These are phyloP conservation scores for Aphidius colemani DNA, from an alignment of 2,888 invertebrate species.

Conservation along the genomic window DNA sequence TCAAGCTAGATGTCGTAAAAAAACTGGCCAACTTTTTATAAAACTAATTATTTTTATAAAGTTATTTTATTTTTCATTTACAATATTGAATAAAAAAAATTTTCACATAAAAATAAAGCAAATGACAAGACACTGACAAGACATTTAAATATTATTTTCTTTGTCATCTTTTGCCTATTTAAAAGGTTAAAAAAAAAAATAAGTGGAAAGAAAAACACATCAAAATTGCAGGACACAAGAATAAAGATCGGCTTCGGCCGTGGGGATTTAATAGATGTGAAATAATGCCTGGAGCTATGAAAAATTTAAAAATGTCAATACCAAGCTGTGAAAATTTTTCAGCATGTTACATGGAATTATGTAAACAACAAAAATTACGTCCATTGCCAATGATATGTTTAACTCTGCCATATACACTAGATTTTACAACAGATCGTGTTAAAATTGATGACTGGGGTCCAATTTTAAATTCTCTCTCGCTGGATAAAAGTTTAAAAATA, in stretches of 20 bases:
- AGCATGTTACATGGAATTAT: slow-evolving; percentile 54
- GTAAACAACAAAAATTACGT: slow-evolving; percentile 49
- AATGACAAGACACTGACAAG: background rate
- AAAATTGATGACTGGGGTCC: slow-evolving; percentile 79
- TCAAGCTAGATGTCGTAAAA: slow-evolving; percentile 20
- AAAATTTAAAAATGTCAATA: slow-evolving; percentile 37
- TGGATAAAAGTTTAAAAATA: slow-evolving; percentile 72
- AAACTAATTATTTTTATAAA: slow-evolving; percentile 5
- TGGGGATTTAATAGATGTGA: background rate
- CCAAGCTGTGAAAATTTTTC: slow-evolving; percentile 50
- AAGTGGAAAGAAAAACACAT: slow-evolving; percentile 21
- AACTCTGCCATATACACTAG: slow-evolving; percentile 62
- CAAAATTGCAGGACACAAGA: slow-evolving; percentile 24
- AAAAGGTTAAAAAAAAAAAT: slow-evolving; percentile 17
- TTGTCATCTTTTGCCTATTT: background rate
- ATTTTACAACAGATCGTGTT: slow-evolving; percentile 76
- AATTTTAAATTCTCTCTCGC: slow-evolving; percentile 72
- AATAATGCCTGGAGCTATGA: background rate
- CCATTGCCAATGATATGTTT: slow-evolving; percentile 55
- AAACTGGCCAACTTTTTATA: background rate
- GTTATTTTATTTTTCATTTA: background rate
- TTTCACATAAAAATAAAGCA: background rate
- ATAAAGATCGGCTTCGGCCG: slow-evolving; percentile 28
- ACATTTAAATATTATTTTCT: background rate
- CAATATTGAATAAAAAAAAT: slow-evolving; percentile 7